A percentile compares a stretch with the other conserved stretches of the same genome.
phyloP scores from a whole-genome alignment of 1,140 invertebrate species.

The Bicyclus anynana region DNA sequence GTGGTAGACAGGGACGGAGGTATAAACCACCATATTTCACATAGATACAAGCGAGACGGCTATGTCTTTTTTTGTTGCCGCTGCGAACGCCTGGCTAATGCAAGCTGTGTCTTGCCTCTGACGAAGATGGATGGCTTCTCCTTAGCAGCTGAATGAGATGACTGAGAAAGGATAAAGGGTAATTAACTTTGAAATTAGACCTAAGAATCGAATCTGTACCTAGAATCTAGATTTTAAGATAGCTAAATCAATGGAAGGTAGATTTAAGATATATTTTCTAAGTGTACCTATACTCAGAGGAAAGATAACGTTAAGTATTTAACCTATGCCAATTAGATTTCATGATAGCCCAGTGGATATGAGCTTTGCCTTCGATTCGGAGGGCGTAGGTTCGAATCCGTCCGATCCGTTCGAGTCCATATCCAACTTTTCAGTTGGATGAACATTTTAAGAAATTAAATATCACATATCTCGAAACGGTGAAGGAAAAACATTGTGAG shows the following conservation, averaged over 20 bases:
- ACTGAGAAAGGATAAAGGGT: slow-evolving; percentile 41
- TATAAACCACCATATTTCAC: slow-evolving; percentile 17
- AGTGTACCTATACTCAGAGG: too few species aligned
- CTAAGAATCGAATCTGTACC: slow-evolving; percentile 19
- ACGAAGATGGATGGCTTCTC: slow-evolving; percentile 67
- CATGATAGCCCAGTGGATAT: too few species aligned
- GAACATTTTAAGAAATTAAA: too few species aligned
- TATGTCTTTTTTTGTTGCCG: slow-evolving; percentile 26
- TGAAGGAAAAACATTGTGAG: too few species aligned
- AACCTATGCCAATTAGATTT: too few species aligned
- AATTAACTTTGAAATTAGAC: slow-evolving; percentile 35
- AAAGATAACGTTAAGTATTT: too few species aligned
- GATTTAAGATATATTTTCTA: not conserved
- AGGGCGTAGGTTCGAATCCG: too few species aligned
- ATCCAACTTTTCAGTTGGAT: too few species aligned
- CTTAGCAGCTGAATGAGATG: slow-evolving; percentile 60
- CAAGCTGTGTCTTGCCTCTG: slow-evolving; percentile 51
- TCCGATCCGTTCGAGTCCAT: too few species aligned
- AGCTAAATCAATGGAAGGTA: not conserved
- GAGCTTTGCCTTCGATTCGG: too few species aligned
- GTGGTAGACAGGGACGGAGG: slow-evolving; percentile 40
- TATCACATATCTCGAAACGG: too few species aligned
- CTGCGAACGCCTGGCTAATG: slow-evolving; percentile 52
- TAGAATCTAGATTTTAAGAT: slow-evolving; percentile 22
- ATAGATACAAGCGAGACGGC: slow-evolving; percentile 35